phyloP scores from a whole-genome alignment of 2,113 vertebrate genomes.

The Lepisosteus osseus region DNA sequence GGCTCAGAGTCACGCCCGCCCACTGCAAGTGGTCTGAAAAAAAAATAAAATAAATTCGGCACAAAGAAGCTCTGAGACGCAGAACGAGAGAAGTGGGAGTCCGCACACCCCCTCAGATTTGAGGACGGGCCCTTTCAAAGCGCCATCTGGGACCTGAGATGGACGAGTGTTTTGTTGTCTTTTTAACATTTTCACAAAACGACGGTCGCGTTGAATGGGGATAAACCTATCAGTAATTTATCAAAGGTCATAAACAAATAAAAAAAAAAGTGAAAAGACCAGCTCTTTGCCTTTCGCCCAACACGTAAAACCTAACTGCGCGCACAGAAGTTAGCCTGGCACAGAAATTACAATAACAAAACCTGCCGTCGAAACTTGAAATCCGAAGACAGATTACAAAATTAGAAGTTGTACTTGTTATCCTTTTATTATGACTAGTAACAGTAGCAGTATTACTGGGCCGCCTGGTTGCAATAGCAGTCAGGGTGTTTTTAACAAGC shows the following conservation, averaged over 20 bases:
- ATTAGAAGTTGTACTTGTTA: no score
- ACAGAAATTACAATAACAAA: conserved; percentile 67
- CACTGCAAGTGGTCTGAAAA: conserved; percentile 34
- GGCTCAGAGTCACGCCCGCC: conserved; percentile 56
- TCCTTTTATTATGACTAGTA: no score
- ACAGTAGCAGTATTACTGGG: no score
- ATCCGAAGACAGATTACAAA: conserved; percentile 12
- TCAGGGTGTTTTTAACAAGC: no score
- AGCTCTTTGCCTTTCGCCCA: no score
- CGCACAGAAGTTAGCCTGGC: conserved; percentile 47
- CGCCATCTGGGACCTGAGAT: conserved; percentile 77
- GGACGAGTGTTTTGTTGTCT: conserved; percentile 59
- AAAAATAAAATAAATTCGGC: conserved; percentile 40
- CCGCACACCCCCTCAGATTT: conserved; percentile 58
- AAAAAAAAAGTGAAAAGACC: conserved; percentile 23
- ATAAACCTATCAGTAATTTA: conserved; percentile 54
- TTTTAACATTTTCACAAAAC: conserved; percentile 38
- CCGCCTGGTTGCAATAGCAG: no score
- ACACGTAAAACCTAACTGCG: conserved; percentile 18
- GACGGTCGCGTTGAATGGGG: conserved; percentile 46
- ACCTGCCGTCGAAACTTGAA: conserved; percentile 47
- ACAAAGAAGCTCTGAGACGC: conserved; percentile 68
- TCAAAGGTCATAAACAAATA: conserved; percentile 60
- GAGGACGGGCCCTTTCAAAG: conserved; percentile 65
- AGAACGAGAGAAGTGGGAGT: conserved; percentile 47